Conservation (phyloP, 2,113 vertebrate species). For the Lontra canadensis region DNA sequence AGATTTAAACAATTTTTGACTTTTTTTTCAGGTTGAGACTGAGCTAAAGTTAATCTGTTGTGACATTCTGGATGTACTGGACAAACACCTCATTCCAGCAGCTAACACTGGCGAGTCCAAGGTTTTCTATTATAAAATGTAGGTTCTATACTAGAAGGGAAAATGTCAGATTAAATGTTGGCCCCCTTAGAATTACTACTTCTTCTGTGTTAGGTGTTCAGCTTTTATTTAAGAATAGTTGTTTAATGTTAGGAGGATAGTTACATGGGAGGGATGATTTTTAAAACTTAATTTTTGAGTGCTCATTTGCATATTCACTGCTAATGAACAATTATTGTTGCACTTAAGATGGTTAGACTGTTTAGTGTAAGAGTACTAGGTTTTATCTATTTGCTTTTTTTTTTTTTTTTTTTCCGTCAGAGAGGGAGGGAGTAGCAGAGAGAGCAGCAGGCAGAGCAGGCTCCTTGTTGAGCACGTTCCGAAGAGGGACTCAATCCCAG, state of each 20-base stretch:
- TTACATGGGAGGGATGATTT: not conserved
- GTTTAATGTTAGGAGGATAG: not conserved
- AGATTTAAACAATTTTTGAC: slow-evolving; percentile 36
- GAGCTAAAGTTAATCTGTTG: slow-evolving; percentile 97
- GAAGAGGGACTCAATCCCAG: too few relatives aligned
- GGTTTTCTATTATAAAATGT: slow-evolving; percentile 99
- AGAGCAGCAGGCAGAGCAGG: too few relatives aligned
- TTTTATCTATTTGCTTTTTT: not conserved
- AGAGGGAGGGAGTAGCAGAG: too few relatives aligned
- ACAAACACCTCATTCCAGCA: slow-evolving; percentile 98
- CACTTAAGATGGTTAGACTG: not conserved
- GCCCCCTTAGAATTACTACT: slow-evolving; percentile 33
- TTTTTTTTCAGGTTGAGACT: slow-evolving; percentile 91
- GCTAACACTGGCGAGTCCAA: slow-evolving; percentile 97
- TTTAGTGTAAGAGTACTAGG: not conserved
- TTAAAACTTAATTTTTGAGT: slow-evolving; percentile 24
- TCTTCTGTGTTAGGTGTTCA: slow-evolving; percentile 35
- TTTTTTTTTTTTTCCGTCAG: not conserved
- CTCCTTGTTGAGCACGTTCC: too few relatives aligned
- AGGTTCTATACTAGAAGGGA: slow-evolving; percentile 77
- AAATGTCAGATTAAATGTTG: slow-evolving; percentile 73
- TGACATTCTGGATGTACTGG: slow-evolving; percentile 99
- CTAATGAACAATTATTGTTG: not conserved
- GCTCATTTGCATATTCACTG: not conserved
- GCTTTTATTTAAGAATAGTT: slow-evolving; percentile 9